phyloP scores from a whole-genome alignment of 2,797 vertebrate genomes.

The Acanthopagrus latus region DNA sequence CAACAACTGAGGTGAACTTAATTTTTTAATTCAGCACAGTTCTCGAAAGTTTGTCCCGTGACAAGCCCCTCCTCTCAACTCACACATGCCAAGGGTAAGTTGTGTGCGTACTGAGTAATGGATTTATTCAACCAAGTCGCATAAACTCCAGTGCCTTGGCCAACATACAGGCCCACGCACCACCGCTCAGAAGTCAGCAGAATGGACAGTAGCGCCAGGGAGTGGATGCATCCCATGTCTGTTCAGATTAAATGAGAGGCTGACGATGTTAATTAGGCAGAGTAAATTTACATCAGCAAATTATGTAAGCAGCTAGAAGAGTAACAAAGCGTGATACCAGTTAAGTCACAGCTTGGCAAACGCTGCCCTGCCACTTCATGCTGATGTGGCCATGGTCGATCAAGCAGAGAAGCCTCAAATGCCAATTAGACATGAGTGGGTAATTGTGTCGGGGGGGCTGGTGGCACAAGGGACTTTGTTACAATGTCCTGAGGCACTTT shows the following conservation, averaged over 20 bases:
- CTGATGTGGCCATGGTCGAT: constrained; percentile 86
- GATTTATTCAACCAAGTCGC: constrained; percentile 68
- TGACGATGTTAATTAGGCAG: constrained; percentile 88
- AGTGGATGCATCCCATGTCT: constrained; percentile 80
- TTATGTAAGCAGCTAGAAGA: constrained; percentile 86
- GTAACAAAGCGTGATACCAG: constrained; percentile 88
- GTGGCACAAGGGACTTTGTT: constrained; percentile 85
- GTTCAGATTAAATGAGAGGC: constrained; percentile 83
- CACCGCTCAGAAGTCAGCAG: constrained; percentile 61
- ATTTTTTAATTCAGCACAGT: constrained; percentile 69
- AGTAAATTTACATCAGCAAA: constrained; percentile 87
- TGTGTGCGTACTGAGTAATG: constrained; percentile 49
- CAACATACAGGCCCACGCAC: constrained; percentile 51
- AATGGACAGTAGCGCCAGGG: constrained; percentile 74
- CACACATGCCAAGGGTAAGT: constrained; percentile 41
- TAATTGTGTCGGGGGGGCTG: constrained; percentile 87
- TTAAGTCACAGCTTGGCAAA: constrained; percentile 87
- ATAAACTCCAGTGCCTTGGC: constrained; percentile 32
- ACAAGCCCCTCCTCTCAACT: constrained; percentile 22
- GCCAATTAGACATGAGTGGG: constrained; percentile 89
- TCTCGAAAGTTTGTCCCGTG: constrained; percentile 72
- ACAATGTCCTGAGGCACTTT: constrained; percentile 85
- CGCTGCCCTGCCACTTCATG: constrained; percentile 86
- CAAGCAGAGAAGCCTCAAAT: constrained; percentile 86
- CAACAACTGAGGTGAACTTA: constrained; percentile 59